Base-by-base conservation (phyloP, 2,113 vertebrate species). In the Leptocoma aspasia region DNA sequence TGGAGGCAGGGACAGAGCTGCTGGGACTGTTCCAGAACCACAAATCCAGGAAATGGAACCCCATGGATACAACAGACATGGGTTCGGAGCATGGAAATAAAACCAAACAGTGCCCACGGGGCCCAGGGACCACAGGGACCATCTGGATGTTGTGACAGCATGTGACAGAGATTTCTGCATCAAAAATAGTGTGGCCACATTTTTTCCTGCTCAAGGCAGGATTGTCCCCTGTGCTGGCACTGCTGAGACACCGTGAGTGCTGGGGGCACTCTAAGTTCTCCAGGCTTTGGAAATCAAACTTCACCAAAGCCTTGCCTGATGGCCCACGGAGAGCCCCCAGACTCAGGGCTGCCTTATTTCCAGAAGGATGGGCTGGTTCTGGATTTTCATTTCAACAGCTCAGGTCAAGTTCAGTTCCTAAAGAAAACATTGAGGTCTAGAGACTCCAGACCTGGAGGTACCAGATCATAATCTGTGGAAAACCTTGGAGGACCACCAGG, bases 11-110 rank as follows among this genome's bases (percentile, higher is more conserved):
- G 41, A 49, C 86, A 56, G 47, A 79, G 70, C 13, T 65, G 69
- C 86, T 60, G 72, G 68, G 79, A 17, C 37, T n/a, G 72, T 8
- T 81, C 65, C 76, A 71, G 92, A 50, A 5, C 37, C 87, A 72
- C 71, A 84, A 64, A 90, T 30, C 28, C 20, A 6, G 70, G 84
- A 52, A n/a, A 12, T 0, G 10, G 44, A 93, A 28, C 50, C 26
- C 31, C 24, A 0, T 0, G 2, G 56, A 19, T 14, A 15, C 3
- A 45, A 47, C 49, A 45, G 73, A 2, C 15, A 1, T 4, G 0
- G 11, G 45, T 17, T 53, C 24, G 42, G 68, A 42, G 54, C 0
- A 0, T 4, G 70, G 30, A 53, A n/a, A 45, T 5, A 11, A 52
- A 54, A 31, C 18, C 44, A 9, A 31, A 8, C 4, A 50, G 20